These are phyloP conservation scores for Cerastoderma edule DNA, from an alignment of 2,888 invertebrate species.

Conservation along the genomic window DNA sequence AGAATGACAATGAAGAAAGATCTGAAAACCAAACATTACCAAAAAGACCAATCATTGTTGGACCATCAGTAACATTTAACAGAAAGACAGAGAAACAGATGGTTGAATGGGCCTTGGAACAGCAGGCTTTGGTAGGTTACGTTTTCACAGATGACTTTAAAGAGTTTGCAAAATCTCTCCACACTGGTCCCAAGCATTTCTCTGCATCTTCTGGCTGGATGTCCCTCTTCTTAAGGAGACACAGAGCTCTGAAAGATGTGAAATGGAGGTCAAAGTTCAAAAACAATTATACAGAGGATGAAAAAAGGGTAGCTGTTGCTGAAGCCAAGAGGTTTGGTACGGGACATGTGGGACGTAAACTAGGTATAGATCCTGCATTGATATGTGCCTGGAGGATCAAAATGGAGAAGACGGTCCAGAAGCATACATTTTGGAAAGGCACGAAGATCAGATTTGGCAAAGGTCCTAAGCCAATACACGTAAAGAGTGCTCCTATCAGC, in stretches of 20 bases:
- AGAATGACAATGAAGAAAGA: background rate
- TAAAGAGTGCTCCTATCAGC: conserved; percentile 35
- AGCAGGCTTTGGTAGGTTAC: conserved; percentile 45
- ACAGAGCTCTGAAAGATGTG: conserved; percentile 44
- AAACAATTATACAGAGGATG: conserved; percentile 56
- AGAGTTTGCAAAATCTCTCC: conserved; percentile 55
- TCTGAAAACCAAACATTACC: conserved; percentile 8
- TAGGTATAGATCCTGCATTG: conserved; percentile 50
- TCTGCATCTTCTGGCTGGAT: conserved; percentile 58
- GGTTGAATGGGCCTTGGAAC: conserved; percentile 55
- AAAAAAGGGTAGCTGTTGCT: conserved; percentile 49
- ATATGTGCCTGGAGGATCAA: conserved; percentile 61
- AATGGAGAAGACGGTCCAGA: conserved; percentile 46
- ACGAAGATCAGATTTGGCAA: conserved; percentile 53
- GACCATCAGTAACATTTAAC: conserved; percentile 52
- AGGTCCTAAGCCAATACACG: conserved; percentile 24
- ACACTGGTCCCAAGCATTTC: conserved; percentile 51
- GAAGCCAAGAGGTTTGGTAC: conserved; percentile 55
- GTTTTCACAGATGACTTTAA: conserved; percentile 61
- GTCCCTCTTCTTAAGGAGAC: conserved; percentile 48
- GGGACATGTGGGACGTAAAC: conserved; percentile 52
- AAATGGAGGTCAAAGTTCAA: conserved; percentile 57
- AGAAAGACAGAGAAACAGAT: conserved; percentile 53
- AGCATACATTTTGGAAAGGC: conserved; percentile 54
- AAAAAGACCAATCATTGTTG: conserved; percentile 44